These are phyloP conservation scores for Struthio camelus DNA, from an alignment of 2,113 vertebrate genomes.

Conservation along the genomic window DNA sequence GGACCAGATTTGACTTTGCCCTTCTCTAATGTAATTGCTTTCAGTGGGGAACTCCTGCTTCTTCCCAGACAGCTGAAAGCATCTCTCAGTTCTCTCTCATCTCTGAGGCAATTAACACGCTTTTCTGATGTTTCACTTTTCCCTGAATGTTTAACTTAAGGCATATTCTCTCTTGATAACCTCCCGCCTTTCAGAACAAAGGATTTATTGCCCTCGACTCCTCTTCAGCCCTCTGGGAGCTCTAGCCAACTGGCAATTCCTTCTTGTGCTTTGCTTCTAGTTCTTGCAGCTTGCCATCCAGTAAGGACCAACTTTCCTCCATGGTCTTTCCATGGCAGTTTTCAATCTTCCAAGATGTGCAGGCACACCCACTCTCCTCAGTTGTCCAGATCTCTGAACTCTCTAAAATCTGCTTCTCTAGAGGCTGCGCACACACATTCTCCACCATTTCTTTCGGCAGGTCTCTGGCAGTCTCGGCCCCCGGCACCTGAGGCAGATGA, in stretches of 20 bases:
- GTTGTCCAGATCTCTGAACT: not conserved
- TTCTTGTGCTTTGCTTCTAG: not conserved
- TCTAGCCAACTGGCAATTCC: not conserved
- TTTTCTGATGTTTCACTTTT: not conserved
- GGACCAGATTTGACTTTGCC: no score
- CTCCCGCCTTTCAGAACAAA: not conserved
- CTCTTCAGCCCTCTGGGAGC: not conserved
- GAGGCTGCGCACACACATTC: not conserved
- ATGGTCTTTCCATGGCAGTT: rapidly evolving
- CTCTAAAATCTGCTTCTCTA: not conserved
- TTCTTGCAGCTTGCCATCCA: not conserved
- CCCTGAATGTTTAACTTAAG: not conserved
- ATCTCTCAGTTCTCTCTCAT: not conserved
- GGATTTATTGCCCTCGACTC: not conserved
- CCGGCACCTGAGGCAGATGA: not conserved
- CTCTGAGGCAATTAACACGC: rapidly evolving
- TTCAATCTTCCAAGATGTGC: not conserved
- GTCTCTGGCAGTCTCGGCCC: not conserved
- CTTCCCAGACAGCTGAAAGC: not conserved
- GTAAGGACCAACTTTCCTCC: not conserved
- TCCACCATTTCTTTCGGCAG: not conserved
- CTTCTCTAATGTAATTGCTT: not conserved
- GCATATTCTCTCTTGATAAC: not conserved
- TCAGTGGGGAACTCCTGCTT: not conserved
- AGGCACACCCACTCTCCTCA: not conserved